Conservation (phyloP, 2,797 vertebrate species). For the Thripadectes ignobilis region DNA sequence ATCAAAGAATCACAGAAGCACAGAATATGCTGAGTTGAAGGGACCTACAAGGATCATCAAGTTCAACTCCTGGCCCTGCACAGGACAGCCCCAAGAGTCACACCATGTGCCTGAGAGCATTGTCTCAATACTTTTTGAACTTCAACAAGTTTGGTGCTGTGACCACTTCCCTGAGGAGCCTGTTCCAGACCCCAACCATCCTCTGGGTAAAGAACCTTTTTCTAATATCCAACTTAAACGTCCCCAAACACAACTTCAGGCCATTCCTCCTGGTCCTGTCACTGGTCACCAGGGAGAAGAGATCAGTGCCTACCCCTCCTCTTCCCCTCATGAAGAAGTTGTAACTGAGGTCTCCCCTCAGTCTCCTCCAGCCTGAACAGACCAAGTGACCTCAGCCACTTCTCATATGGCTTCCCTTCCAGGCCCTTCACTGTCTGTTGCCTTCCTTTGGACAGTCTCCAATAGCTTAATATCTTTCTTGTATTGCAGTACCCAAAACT, state of each 20-base stretch:
- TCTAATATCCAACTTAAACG: background rate
- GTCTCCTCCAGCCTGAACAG: background rate
- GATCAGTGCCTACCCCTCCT: background rate
- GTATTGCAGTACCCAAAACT: background rate
- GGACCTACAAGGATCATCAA: background rate
- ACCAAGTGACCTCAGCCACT: background rate
- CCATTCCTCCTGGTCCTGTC: background rate
- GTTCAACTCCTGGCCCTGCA: background rate
- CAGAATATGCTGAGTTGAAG: background rate
- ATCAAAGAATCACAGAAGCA: background rate
- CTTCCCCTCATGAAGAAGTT: too few relatives aligned
- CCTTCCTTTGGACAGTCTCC: background rate
- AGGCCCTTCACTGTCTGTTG: background rate
- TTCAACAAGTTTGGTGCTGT: background rate
- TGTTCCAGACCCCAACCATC: background rate
- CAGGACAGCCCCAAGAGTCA: background rate
- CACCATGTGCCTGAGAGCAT: background rate
- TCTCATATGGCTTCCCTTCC: background rate
- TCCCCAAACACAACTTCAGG: background rate
- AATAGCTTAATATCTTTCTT: background rate
- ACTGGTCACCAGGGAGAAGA: background rate
- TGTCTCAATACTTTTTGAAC: background rate
- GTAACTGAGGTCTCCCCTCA: background rate
- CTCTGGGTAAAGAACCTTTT: background rate
- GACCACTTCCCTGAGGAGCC: background rate